Base-by-base conservation (phyloP, 2,888 invertebrate species). In the Euzophera pinguis region DNA sequence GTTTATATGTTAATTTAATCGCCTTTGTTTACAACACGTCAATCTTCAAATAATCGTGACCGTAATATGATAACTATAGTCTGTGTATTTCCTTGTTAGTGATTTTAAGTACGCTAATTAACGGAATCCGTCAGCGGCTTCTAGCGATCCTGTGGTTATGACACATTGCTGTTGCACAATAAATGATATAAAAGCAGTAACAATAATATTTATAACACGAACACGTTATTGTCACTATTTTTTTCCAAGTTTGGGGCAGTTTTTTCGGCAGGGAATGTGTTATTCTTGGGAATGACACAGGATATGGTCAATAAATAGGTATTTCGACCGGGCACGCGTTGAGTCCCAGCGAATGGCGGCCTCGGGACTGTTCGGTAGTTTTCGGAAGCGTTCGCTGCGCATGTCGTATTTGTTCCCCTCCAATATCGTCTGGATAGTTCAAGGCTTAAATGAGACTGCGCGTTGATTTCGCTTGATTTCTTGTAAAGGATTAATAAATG, bases 291-390 rank as follows among this genome's bases (percentile, higher is more conserved):
- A 79, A 78, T 79, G 74, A 71, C 69, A 69, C 69, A 82, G 78
- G 78, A 85, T 84, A 81, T 83, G 73, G 81, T 86, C 84, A 88
- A 87, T 89, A 84, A 22, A 77, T 68, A 39, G 13, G 14, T 39
- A 71, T 67, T 67, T 67, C 69, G 74, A 74, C 78, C 76, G 73
- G 64, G 67, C 78, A 67, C 74, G 73, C 81, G 88, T 81, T 14
- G 73, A 72, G 65, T 70, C 75, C 80, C 71, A 67, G 62, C 65
- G 67, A 71, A 73, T 69, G 71, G 72, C 68, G 62, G 65, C 62
- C 69, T 88, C 88, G 89, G 82, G 70, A 88, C 87, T 89, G 73
- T 53, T 89, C 88, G 89, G 82, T 35, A 52, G 61, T 74, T 71
- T 81, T 72, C 89, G 89, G 53, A 57, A 55, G 37, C 55, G 52